Evolutionary conservation across 2,888 invertebrate species (phyloP), one percentile per base, ranked within the genome.

Genomic region (Drosophila nr. perissopoda): DNA sequence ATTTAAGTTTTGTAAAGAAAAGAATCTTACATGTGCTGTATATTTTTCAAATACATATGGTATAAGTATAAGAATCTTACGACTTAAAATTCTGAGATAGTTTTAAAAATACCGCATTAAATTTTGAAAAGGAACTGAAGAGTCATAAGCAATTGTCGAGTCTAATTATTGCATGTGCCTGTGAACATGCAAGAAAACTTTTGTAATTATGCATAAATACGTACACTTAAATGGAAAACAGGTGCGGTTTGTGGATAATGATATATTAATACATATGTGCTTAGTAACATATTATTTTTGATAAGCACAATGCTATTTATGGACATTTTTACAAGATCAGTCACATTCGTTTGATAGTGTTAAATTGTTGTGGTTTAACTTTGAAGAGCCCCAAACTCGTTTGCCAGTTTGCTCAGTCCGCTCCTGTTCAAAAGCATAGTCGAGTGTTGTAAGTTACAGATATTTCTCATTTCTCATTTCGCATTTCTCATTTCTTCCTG

Each of bases 401-500:
- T 57, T 16, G 16, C 0, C 21, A 21, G 18, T 0, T 21, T 21
- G 10, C 40, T 2, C 1, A 74, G 1, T 60, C 40, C 72, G 74
- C 60, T 74, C 51, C 68, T 75, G 75, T 46, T 1, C 16, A 7
- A 36, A 36, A 38, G 25, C 29, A 40, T 29, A 40, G 31, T 31
- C 53, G n/a, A 27, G 10, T 42, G 34, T 13, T 42, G 34, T 18
- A 40, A 31, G 40, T 61, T 21, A 66, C 51, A 58, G 18, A 36
- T 21, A 21, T 51, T 61, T 40, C 34, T 40, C 56, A 40, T 40
- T n/a, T n/a, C 21, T 7, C 13, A 42, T 42, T 46, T 16, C 46
- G 7, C 25, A 21, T 49, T 58, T 31, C 38, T 42, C 56, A 69
- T 72, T 74, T 89, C 88, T 89, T 84, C 80, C 90, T 89, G 84